Evolutionary conservation across 2,888 invertebrate genomes (phyloP), one percentile per base, ranked within the genome.

Genomic region (Diaphora mendica): DNA sequence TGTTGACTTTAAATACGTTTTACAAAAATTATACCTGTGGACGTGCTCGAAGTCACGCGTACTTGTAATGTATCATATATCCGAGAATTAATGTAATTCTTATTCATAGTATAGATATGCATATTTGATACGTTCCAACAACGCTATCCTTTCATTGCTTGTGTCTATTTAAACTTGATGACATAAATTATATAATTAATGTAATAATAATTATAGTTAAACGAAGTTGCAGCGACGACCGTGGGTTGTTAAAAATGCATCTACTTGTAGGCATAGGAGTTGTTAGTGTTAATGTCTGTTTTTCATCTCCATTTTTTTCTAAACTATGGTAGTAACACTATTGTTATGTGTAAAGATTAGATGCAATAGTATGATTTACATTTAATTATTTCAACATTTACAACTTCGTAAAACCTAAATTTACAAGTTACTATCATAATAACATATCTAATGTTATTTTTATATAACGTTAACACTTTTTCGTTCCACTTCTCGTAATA

Each of bases 31-130:
- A 48, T 74, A 79, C 83, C 77, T 73, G 78, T 75, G 79, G 85
- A 86, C 86, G 84, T 87, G 85, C 81, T 85, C 80, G 72, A 81
- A 83, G 86, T 88, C 90, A 86, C 88, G 35, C 39, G 35, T n/a
- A n/a, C 68, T 68, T 48, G n/a, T 51, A 68, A 62, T 17, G 33
- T 33, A 33, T 33, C 33, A n/a, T 33, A 1, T 39, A 59, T 59
- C 59, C 30, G 30, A 55, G 44, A 55, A 70, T 70, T 11, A 4
- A 39, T 65, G 66, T 64, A 75, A 77, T 81, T 73, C 74, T 70
- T 9, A 73, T 79, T 79, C 72, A 71, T 17, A 30, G 17, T 17
- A 62, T 30, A 13, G 30, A 62, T 62, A 62, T 30, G 30, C 59
- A 15, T 59, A 39, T 68, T 33, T 33, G 48, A n/a, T n/a, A 15